A percentile compares a stretch with the other conserved stretches of the same genome.
phyloP scores from a whole-genome alignment of 2,888 invertebrate species.

The Hylaea fasciaria region DNA sequence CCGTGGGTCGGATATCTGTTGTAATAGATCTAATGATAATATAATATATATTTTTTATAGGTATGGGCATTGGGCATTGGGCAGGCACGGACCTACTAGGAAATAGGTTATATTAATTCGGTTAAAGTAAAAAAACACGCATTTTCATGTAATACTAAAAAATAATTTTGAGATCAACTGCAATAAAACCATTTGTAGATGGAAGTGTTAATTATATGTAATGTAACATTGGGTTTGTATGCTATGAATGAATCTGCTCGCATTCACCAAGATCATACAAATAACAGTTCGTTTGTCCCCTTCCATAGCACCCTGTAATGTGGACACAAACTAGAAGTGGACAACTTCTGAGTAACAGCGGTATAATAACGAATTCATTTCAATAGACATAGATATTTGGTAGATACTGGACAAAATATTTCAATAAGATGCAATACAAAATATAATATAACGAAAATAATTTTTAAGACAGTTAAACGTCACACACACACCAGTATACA shows the following conservation, averaged over 20 bases:
- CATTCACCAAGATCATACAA: not conserved
- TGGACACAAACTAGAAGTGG: slow-evolving; percentile 1
- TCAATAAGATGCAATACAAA: too few species aligned
- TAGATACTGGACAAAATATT: not conserved
- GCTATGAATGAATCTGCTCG: not conserved
- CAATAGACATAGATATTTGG: slow-evolving; percentile 12
- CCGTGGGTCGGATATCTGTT: too few species aligned
- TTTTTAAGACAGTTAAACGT: too few species aligned
- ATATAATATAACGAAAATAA: too few species aligned
- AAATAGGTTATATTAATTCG: too few species aligned
- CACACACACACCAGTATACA: too few species aligned
- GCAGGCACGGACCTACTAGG: too few species aligned
- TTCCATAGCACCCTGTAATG: slow-evolving; percentile 7
- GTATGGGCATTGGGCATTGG: too few species aligned
- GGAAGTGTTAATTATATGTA: too few species aligned
- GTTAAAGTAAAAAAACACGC: not conserved
- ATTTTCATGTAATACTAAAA: not conserved
- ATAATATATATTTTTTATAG: too few species aligned
- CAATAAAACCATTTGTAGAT: too few species aligned
- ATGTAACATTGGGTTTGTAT: not conserved
- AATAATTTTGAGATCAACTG: not conserved
- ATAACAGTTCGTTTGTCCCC: slow-evolving; percentile 1
- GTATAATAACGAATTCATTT: slow-evolving; percentile 5
- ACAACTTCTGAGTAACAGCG: not conserved
- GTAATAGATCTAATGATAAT: too few species aligned